Base-by-base conservation (phyloP, 1,140 invertebrate species). In the Cydia strobilella region DNA sequence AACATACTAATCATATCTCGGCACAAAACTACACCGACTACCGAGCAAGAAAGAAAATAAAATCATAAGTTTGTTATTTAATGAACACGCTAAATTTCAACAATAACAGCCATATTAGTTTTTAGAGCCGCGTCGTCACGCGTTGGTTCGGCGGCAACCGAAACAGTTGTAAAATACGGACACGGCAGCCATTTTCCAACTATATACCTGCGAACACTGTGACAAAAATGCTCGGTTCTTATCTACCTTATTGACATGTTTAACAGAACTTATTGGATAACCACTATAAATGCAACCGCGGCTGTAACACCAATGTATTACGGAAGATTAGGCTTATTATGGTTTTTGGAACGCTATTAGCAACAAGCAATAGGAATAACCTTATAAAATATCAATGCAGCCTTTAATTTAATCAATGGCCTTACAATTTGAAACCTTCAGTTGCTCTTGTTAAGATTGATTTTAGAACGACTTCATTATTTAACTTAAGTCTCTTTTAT, bases 91-190 rank as follows among this genome's bases (percentile, higher is more conserved):
- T 18, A 35, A 69, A 69, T 39, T 59, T 69, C 51, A 31, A 69
- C 65, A 66, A 66, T 66, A 66, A 72, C 15, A 35, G 65, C 35
- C 69, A 74, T 74, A n/a, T n/a, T n/a, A 81, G 77, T 75, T 63
- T 76, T 79, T 74, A 54, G 66, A 72, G 54, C 35, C 75, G 54
- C 62, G 65, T 66, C 76, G 78, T 79, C 82, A 82, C 79, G 77
- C 75, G 76, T 77, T 75, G 77, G 15, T 18, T 80, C 79, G 78
- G 76, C 79, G 74, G 75, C 75, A 77, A 80, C 79, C 79, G 81
- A 81, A 77, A 78, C 35, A 81, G 59, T 73, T 75, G 66, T 84
- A 80, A 80, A 84, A 84, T 54, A 77, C 45, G 39, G 77, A 84
- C 76, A 80, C 77, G 77, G 80, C 77, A 78, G 35, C 13, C 48